A percentile compares a stretch with the other conserved stretches of the same genome.
phyloP scores from a whole-genome alignment of 2,888 invertebrate genomes.

The Hirtodrosophila trivittata region DNA sequence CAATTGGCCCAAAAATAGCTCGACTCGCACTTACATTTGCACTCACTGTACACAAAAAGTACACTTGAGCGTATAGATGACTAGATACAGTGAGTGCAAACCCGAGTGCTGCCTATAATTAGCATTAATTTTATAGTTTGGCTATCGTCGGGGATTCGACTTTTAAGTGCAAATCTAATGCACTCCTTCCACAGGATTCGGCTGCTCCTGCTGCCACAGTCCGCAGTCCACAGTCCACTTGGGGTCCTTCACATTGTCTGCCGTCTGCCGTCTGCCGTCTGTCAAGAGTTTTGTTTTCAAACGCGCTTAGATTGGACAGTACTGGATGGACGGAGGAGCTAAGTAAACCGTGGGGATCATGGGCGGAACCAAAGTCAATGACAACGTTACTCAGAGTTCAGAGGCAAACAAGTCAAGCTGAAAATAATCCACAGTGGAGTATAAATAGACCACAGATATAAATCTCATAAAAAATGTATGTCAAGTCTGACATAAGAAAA shows the following conservation, averaged over 20 bases:
- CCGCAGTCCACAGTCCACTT: background rate
- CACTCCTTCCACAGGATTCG: too few relatives aligned
- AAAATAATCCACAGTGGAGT: constrained; percentile 45
- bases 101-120: constrained; percentile 61
- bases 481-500: too few relatives aligned
- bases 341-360: constrained; percentile 24
- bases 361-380: constrained; percentile 28
- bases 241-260: background rate
- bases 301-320: constrained; percentile 40
- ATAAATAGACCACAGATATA: background rate
- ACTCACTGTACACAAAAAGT: constrained; percentile 4
- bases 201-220: background rate
- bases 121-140: constrained; percentile 71
- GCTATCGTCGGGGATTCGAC: constrained; percentile 34
- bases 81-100: constrained; percentile 19
- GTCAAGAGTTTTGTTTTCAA: constrained; percentile 44
- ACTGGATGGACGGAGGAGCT: constrained; percentile 16
- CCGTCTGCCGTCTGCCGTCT: constrained; percentile 9
- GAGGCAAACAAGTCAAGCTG: constrained; percentile 7
- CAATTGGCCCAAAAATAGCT: constrained; percentile 67
- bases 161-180: constrained; percentile 55
- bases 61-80: constrained; percentile 22
- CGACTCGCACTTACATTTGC: constrained; percentile 14
- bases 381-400: constrained; percentile 12
- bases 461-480: too few relatives aligned